A percentile compares a stretch with the other conserved stretches of the same genome.
These are phyloP conservation scores for Opisthograptis luteolata DNA, from an alignment of 2,888 invertebrate genomes.

Conservation along the genomic window DNA sequence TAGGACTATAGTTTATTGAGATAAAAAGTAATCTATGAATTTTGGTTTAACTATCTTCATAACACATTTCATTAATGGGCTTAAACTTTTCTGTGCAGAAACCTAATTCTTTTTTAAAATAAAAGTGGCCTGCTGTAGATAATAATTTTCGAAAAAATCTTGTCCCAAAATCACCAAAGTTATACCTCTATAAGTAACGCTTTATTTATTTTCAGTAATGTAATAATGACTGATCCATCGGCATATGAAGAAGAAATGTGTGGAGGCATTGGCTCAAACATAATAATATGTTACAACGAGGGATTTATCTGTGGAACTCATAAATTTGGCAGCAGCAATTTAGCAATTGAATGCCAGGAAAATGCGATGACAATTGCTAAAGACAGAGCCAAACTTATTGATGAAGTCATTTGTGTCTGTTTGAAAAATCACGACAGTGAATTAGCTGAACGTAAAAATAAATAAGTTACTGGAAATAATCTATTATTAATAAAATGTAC, in stretches of 20 bases:
- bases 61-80: too few relatives aligned
- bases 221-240: conserved; percentile 90
- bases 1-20: too few relatives aligned
- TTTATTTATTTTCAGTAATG: conserved; percentile 80
- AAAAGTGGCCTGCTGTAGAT: too few relatives aligned
- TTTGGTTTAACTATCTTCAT: too few relatives aligned
- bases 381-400: conserved; percentile 81
- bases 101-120: too few relatives aligned
- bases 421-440: conserved; percentile 52
- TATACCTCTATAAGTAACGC: too few relatives aligned
- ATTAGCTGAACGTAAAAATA: conserved; percentile 7
- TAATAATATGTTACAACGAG: conserved; percentile 87
- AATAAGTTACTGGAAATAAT: too few relatives aligned
- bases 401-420: conserved; percentile 67
- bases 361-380: conserved; percentile 86
- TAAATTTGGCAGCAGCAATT: conserved; percentile 90
- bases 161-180: too few relatives aligned
- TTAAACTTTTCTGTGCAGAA: too few relatives aligned
- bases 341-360: conserved; percentile 83
- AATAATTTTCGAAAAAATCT: too few relatives aligned
- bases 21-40: too few relatives aligned
- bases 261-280: conserved; percentile 83
- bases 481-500: too few relatives aligned
- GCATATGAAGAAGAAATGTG: conserved; percentile 92
- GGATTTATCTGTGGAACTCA: conserved; percentile 87